Evolutionary conservation across 2,888 invertebrate species (phyloP).

Genomic region (Acholoe squamosa): DNA sequence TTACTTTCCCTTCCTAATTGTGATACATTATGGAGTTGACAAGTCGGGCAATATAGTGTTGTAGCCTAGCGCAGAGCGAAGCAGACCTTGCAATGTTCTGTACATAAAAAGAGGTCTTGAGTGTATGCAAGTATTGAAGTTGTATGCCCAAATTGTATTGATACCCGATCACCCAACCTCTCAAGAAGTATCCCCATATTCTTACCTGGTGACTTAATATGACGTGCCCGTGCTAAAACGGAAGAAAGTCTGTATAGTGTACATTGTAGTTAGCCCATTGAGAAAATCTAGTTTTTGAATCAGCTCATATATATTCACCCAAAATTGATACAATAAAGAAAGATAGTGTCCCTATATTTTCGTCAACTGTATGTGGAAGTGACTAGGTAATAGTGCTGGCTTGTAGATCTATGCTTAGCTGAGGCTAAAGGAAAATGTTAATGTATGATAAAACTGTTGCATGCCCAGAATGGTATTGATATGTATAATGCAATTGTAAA

Average conservation of each 20-base stretch:
- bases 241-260: neutral
- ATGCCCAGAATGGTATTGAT: too few species aligned
- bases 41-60: neutral
- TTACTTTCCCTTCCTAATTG: neutral
- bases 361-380: neutral
- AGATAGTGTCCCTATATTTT: neutral
- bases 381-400: neutral
- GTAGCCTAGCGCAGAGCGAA: too few species aligned
- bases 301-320: neutral
- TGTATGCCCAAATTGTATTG: neutral
- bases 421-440: too few species aligned
- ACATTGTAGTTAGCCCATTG: neutral
- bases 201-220: neutral
- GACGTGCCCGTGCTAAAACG: neutral
- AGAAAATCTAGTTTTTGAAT: constrained; percentile 17
- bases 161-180: neutral
- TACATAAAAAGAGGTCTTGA: neutral
- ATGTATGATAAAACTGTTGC: too few species aligned
- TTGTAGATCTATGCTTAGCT: neutral
- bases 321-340: neutral
- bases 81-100: too few species aligned
- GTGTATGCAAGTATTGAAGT: neutral
- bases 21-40: neutral
- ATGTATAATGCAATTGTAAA: too few species aligned
- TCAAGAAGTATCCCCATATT: neutral